Evolutionary conservation across 2,113 vertebrate genomes (phyloP).

Genomic region (Ochotona curzoniae): DNA sequence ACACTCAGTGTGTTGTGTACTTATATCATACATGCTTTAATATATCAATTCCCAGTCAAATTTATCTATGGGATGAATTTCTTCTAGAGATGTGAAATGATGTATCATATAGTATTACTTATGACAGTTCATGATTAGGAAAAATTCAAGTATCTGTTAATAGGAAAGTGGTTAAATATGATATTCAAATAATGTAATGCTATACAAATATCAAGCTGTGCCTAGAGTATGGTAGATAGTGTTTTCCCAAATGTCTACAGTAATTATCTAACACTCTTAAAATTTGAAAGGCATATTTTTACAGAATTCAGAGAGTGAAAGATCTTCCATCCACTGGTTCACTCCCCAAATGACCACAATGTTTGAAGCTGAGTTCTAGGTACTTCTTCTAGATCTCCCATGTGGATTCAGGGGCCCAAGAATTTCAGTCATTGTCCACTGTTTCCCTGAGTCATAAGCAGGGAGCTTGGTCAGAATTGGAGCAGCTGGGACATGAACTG

Average conservation of each 20-base stretch:
- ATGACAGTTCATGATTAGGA: neutral
- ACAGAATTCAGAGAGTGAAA: too few relatives aligned
- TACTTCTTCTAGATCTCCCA: too few relatives aligned
- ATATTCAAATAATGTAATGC: slow-evolving; percentile 15
- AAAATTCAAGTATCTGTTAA: neutral
- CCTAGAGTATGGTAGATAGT: neutral
- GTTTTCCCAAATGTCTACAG: neutral
- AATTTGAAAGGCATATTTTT: too few relatives aligned
- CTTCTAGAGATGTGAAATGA: neutral
- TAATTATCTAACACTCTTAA: neutral
- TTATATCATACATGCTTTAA: slow-evolving; percentile 37
- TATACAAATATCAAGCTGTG: neutral
- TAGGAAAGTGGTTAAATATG: neutral
- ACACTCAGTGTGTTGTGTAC: neutral
- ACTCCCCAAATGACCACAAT: too few relatives aligned
- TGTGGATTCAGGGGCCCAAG: too few relatives aligned
- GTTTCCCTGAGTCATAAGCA: too few relatives aligned
- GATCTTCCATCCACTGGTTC: too few relatives aligned
- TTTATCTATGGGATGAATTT: slow-evolving; percentile 36
- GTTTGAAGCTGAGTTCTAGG: too few relatives aligned
- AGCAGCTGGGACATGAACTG: too few relatives aligned
- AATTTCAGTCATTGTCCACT: too few relatives aligned
- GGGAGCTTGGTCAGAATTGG: too few relatives aligned
- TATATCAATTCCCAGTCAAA: neutral
- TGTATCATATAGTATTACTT: neutral